Base-by-base conservation (phyloP, 2,888 invertebrate species). In the Agonopterix heracliana region DNA sequence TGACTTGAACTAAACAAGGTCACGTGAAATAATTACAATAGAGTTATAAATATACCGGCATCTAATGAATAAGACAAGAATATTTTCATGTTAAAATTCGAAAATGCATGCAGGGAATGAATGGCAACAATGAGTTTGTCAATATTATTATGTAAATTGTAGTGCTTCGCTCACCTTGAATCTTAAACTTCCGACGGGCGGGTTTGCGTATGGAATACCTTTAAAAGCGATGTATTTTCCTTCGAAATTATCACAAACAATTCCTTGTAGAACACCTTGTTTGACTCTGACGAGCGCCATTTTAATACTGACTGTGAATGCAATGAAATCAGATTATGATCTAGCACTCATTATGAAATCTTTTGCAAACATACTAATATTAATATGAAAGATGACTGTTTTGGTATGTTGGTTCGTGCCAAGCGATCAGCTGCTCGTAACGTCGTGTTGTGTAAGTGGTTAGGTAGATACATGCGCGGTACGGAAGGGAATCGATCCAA, bases 181-280 rank as follows among this genome's bases (percentile, higher is more conserved):
- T 78, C 92, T 81, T 52, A 91, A 83, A 61, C 81, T 63, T 41
- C 89, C 90, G 35, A 91, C 53, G 9, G 92, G 92, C 46, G 92
- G 90, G 56, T 84, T 79, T 7, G 91, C 92, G 60, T 91, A 92
- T 13, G 91, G 91, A 57, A 92, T 89, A 46, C 91, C 91, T 72
- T 88, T 88, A 66, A 89, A 89, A 42, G 87, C 78, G 38, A 74
- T 64, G 61, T 81, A 89, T 51, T 69, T 74, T 54, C 66, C 71
- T 41, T 70, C 63, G 9, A 60, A 66, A 46, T 61, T 54, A 46
- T 72, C 70, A 60, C 71, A 78, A 13, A 68, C 46, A 3, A 64
- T 59, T 43, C 89, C 89, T 62, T 74, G 71, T 49, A 89, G 57
- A 41, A 61, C 60, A 5, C 89, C 89, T 56, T 84, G 81, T 49